Evolutionary conservation across 1,140 invertebrate species (phyloP).

Genomic region (Anastrepha ludens): DNA sequence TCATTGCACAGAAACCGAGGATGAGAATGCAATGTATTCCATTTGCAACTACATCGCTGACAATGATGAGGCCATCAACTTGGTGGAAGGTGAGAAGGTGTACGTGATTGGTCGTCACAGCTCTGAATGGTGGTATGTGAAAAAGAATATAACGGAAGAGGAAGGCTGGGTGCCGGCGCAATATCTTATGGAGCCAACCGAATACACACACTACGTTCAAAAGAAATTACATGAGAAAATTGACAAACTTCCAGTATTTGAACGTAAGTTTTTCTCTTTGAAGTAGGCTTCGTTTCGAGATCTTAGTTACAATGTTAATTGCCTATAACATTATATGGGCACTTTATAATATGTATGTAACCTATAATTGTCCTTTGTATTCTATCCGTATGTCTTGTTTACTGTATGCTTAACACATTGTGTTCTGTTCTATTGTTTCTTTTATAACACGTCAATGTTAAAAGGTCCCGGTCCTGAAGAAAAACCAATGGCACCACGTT

Average conservation of each 20-base stretch:
- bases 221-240: slow-evolving; percentile 93
- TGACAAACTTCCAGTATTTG: slow-evolving; percentile 91
- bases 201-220: slow-evolving; percentile 88
- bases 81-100: slow-evolving; percentile 92
- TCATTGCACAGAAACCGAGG: slow-evolving; percentile 76
- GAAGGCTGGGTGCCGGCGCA: slow-evolving; percentile 94
- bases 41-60: slow-evolving; percentile 92
- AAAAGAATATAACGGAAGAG: slow-evolving; percentile 91
- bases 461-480: slow-evolving; percentile 87
- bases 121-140: slow-evolving; percentile 93
- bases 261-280: slow-evolving; percentile 81
- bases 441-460: slow-evolving; percentile 32
- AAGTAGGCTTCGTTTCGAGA: too few relatives aligned
- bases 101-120: slow-evolving; percentile 88
- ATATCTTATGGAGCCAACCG: slow-evolving; percentile 87
- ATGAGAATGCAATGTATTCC: slow-evolving; percentile 87
- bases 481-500: slow-evolving; percentile 86
- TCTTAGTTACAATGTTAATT: too few relatives aligned
- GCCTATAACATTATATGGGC: too few relatives aligned
- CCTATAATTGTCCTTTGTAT: slow-evolving; percentile 28
- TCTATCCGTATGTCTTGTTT: slow-evolving; percentile 18
- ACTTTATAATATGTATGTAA: neutral
- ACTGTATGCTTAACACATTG: slow-evolving; percentile 42
- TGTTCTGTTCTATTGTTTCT: slow-evolving; percentile 60
- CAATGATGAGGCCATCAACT: slow-evolving; percentile 88